Evolutionary conservation across 2,113 vertebrate species (phyloP), one percentile per base, ranked within the genome.

Genomic region (Sinocyclocheilus rhinocerous): DNA sequence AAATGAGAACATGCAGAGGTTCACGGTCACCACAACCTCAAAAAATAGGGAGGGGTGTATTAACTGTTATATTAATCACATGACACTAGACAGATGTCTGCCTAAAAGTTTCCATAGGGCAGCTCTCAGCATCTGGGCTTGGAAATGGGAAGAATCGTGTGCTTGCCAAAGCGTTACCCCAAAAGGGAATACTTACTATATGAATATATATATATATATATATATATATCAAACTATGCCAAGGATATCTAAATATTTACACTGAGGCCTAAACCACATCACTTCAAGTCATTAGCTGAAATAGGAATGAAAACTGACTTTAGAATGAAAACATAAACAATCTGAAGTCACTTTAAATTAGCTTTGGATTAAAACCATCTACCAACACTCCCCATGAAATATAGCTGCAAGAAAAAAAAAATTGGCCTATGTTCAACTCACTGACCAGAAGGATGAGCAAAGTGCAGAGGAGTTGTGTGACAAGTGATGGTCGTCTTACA

Each of bases 21-120:
- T 86, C 22, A 87, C 86, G 84, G 86, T 86, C 22, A 87, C 86
- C 88, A 76, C 81, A 84, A 78, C 20, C 84, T 79, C 50, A 12
- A 16, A 33, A 45, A 55, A 85, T 20, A 67, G 20, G 59, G 81
- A 73, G 73, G 83, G 59, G 36, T 78, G 78, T 6, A 83, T 83
- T 82, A 89, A 87, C 63, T 39, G n/a, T 84, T 29, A 24, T 24
- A 87, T 84, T 76, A 81, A 86, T 84, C 77, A 84, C 81, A n/a
- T 45, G 75, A 80, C 33, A n/a, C 36, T 33, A 45, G 24, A 36
- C 39, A 36, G 39, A 20, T 22, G 45, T 52, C 59, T 48, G 50
- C 85, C 76, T 50, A 76, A 86, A 85, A 39, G 50, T 55, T 85
- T 82, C 82, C 63, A 42, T 48, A 61, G n/a, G 59, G 20, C 48